These are phyloP conservation scores for Typhlichthys eigenmanni DNA, from an alignment of 2,797 vertebrate genomes.

Conservation along the genomic window DNA sequence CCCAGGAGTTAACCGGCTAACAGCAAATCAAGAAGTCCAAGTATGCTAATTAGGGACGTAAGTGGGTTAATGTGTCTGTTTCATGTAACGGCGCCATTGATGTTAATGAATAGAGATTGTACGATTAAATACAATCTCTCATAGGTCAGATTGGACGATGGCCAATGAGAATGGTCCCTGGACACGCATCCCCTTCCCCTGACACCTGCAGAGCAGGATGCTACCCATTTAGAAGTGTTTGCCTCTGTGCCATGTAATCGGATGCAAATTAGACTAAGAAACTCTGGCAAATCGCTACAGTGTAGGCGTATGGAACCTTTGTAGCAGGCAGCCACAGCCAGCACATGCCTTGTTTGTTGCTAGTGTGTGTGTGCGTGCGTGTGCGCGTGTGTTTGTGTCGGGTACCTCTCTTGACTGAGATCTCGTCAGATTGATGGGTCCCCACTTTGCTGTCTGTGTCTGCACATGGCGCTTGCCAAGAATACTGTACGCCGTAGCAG, in stretches of 20 bases:
- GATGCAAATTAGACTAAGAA: constrained; percentile 63
- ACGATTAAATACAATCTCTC: constrained; percentile 52
- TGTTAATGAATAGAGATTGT: constrained; percentile 60
- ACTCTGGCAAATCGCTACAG: constrained; percentile 55
- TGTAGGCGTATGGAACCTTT: constrained; percentile 28
- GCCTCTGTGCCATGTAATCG: constrained; percentile 63
- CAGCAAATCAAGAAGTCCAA: constrained; percentile 25
- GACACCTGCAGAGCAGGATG: constrained; percentile 68
- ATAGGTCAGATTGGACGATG: constrained; percentile 49
- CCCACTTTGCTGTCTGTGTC: constrained; percentile 24
- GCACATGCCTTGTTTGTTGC: constrained; percentile 23
- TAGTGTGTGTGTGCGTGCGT: not conserved
- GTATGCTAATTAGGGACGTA: constrained; percentile 60
- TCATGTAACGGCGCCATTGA: constrained; percentile 50
- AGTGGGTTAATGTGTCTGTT: constrained; percentile 65
- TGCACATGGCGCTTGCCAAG: constrained; percentile 20
- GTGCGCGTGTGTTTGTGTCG: constrained; percentile 10
- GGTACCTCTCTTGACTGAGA: constrained; percentile 12
- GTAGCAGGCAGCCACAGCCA: constrained; percentile 34
- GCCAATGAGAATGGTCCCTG: constrained; percentile 49
- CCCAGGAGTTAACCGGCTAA: constrained; percentile 26
- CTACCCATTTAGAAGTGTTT: constrained; percentile 63
- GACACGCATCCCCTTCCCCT: constrained; percentile 34
- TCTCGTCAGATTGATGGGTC: constrained; percentile 14
- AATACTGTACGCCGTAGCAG: constrained; percentile 10